Evolutionary conservation across 1,140 invertebrate species (phyloP), one percentile per base, ranked within the genome.

Genomic region (Drosophila tani): DNA sequence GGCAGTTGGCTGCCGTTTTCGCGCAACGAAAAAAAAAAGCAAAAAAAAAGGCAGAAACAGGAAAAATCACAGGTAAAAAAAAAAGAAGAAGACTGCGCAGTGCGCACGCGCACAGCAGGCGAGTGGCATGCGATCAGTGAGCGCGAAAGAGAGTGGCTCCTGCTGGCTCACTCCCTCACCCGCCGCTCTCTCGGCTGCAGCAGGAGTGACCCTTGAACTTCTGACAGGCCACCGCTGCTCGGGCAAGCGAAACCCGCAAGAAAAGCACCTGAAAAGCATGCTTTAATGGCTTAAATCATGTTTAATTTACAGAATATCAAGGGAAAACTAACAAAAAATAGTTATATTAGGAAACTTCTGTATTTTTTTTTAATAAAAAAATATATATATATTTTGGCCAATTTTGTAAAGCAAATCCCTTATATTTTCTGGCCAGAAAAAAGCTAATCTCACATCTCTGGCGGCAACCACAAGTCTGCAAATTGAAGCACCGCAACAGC

Each of bases 1-100:
- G 83, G 83, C 83, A 87, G 83, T 88, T 77, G 84, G 81, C 83
- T 87, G 83, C 83, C 62, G 84, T 88, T 87, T 83, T 88, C 80
- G 80, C 80, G 83, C 64, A 69, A 62, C 65, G n/a, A 85, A 55
- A 55, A 55, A 21, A 68, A 38, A 60, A 59, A 59, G 9, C n/a
- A 11, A 60, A 49, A 46, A 64, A 29, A 40, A 53, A 49, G 51
- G 3, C 6, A 29, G 27, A 29, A 41, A 14, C 35, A 46, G 59
- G 17, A 56, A 55, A 64, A 59, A 53, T 75, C 15, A 40, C 35
- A 67, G 32, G 41, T 66, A 46, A 47, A 47, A 57, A 64, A 50
- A 55, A 57, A 19, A 35, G 27, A 64, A 47, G 50, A 68, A 68
- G 80, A 62, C 77, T 41, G 56, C 40, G 19, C 14, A n/a, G 14